A percentile compares a stretch with the other conserved stretches of the same genome.
These are phyloP conservation scores for Chanos chanos DNA, from an alignment of 2,797 vertebrate species.

Conservation along the genomic window DNA sequence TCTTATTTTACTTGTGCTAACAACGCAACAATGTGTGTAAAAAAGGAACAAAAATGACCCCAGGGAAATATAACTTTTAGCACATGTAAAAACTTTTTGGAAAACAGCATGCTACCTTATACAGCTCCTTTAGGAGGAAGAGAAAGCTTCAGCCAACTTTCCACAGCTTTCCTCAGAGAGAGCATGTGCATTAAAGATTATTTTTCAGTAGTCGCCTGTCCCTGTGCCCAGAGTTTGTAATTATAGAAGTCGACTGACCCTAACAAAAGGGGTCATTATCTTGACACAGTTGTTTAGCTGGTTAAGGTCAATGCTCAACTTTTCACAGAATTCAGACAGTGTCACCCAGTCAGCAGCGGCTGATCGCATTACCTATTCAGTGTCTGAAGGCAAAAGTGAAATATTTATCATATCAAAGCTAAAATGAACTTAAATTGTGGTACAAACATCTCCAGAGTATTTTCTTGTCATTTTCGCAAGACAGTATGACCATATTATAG, in stretches of 20 bases:
- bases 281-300: too few species aligned
- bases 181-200: conserved; percentile 69
- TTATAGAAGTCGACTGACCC: too few species aligned
- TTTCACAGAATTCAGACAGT: too few species aligned
- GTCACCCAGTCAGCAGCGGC: too few species aligned
- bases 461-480: conserved; percentile 4
- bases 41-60: conserved; percentile 13
- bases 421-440: too few species aligned
- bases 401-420: too few species aligned
- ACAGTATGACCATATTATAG: conserved; percentile 24
- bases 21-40: too few species aligned
- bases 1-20: too few species aligned
- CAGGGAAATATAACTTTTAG: conserved; percentile 32
- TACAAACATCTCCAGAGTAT: too few species aligned
- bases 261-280: not conserved
- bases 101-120: conserved; percentile 60
- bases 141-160: conserved; percentile 61
- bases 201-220: conserved; percentile 52
- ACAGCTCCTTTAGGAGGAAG: conserved; percentile 53
- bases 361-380: too few species aligned
- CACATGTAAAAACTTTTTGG: conserved; percentile 48
- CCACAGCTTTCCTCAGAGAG: conserved; percentile 63
- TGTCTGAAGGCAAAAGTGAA: too few species aligned
- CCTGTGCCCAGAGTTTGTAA: conserved; percentile 52
- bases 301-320: too few species aligned